These are phyloP conservation scores for Lordiphosa stackelbergi DNA, from an alignment of 1,140 invertebrate genomes.

Conservation along the genomic window DNA sequence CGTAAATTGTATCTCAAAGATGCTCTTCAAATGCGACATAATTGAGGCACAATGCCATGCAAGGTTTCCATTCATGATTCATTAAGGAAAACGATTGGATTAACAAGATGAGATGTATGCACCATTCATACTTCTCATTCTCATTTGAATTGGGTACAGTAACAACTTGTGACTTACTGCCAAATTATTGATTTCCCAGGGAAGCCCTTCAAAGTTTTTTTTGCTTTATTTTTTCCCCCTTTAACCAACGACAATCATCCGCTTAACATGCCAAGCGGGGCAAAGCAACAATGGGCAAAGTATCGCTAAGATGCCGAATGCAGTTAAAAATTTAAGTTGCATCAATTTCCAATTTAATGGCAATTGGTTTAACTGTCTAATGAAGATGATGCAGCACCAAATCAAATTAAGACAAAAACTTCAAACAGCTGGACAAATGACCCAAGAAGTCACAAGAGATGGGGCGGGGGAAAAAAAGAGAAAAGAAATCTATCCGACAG, in stretches of 20 bases:
- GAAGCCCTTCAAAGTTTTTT: constrained; percentile 73
- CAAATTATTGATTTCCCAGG: constrained; percentile 62
- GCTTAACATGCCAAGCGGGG: constrained; percentile 65
- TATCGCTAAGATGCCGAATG: constrained; percentile 63
- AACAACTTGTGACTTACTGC: constrained; percentile 43
- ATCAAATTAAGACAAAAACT: constrained; percentile 47
- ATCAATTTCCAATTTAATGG: constrained; percentile 47
- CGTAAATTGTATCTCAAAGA: constrained; percentile 65
- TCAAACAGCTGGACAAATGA: constrained; percentile 42
- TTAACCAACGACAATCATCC: constrained; percentile 61
- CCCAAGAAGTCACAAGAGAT: constrained; percentile 32
- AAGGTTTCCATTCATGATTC: constrained; percentile 37
- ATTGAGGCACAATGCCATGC: constrained; percentile 66
- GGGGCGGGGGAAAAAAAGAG: background rate
- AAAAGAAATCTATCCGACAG: constrained; percentile 31
- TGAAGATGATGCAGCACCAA: constrained; percentile 48
- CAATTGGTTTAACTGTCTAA: constrained; percentile 58
- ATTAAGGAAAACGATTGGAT: constrained; percentile 48
- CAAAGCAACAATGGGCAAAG: constrained; percentile 67
- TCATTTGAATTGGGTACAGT: constrained; percentile 4
- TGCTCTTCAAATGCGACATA: constrained; percentile 58
- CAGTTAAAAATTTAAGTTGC: constrained; percentile 29
- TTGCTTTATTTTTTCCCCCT: constrained; percentile 62
- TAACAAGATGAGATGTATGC: constrained; percentile 27
- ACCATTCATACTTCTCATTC: background rate